These are phyloP conservation scores for Acridotheres tristis DNA, from an alignment of 2,797 vertebrate species.

Conservation along the genomic window DNA sequence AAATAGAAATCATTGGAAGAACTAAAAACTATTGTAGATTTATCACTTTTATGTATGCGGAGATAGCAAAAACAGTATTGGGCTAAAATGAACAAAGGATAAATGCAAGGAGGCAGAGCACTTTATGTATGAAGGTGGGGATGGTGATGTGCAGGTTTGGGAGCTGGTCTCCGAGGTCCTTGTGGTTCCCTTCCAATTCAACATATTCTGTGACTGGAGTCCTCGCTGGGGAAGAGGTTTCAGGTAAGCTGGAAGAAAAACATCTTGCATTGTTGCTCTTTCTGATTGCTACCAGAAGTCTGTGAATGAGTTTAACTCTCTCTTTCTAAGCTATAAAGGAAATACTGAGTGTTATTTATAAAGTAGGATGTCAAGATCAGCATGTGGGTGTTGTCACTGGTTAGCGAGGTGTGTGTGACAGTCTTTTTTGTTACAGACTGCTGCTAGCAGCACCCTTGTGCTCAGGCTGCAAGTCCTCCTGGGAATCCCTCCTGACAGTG, in stretches of 20 bases:
- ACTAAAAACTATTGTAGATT: background rate
- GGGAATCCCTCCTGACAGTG: background rate
- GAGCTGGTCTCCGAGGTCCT: background rate
- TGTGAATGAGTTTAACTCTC: background rate
- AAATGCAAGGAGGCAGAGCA: background rate
- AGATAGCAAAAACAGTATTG: background rate
- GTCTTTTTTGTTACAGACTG: background rate
- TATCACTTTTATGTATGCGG: background rate
- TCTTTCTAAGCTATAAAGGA: background rate
- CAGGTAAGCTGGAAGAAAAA: background rate
- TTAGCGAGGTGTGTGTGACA: rapidly evolving
- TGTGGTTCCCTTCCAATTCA: background rate
- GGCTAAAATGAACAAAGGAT: background rate
- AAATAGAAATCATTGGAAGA: background rate
- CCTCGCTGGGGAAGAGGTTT: rapidly evolving
- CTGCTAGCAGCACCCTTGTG: background rate
- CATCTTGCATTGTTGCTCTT: background rate
- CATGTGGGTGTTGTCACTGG: background rate
- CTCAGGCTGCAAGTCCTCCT: background rate
- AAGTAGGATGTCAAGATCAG: background rate
- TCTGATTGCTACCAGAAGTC: too few species aligned
- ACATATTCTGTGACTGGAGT: background rate
- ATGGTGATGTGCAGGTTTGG: background rate
- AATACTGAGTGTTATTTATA: rapidly evolving
- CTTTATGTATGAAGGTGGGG: background rate